These are phyloP conservation scores for Danio kyathit DNA, from an alignment of 2,797 vertebrate species.

Conservation along the genomic window DNA sequence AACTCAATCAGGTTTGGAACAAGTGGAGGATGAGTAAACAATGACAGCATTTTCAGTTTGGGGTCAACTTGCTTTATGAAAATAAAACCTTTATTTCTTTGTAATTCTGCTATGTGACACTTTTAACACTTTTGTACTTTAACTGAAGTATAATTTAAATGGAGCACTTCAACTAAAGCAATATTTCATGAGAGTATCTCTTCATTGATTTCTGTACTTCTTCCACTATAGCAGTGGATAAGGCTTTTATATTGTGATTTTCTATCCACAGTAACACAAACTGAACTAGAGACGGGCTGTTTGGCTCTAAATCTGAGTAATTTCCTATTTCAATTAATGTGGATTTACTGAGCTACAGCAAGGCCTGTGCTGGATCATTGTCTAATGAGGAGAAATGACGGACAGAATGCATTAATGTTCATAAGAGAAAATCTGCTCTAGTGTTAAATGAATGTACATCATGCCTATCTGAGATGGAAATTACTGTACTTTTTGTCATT, in stretches of 20 bases:
- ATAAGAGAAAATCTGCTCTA: neutral
- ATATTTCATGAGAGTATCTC: neutral
- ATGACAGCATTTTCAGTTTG: no score
- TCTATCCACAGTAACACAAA: neutral
- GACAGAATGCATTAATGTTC: slow-evolving; percentile 15
- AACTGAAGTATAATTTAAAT: neutral
- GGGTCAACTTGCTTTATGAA: no score
- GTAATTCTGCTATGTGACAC: neutral
- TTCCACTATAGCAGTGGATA: neutral
- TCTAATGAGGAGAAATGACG: slow-evolving; percentile 43
- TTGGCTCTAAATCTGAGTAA: neutral
- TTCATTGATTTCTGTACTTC: neutral
- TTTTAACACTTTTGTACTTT: neutral
- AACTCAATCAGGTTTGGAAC: no score
- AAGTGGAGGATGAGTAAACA: no score
- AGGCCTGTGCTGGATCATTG: slow-evolving; percentile 38
- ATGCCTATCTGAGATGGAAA: neutral
- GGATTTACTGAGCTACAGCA: slow-evolving; percentile 30
- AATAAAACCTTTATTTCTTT: no score
- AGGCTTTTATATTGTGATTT: slow-evolving; percentile 1
- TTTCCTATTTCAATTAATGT: slow-evolving; percentile 15
- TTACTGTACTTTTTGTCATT: neutral
- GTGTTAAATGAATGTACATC: slow-evolving; percentile 5
- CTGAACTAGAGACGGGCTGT: neutral
- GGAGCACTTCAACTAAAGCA: neutral